Evolutionary conservation across 2,797 vertebrate genomes (phyloP).

Genomic region (Amphiprion clarkii): DNA sequence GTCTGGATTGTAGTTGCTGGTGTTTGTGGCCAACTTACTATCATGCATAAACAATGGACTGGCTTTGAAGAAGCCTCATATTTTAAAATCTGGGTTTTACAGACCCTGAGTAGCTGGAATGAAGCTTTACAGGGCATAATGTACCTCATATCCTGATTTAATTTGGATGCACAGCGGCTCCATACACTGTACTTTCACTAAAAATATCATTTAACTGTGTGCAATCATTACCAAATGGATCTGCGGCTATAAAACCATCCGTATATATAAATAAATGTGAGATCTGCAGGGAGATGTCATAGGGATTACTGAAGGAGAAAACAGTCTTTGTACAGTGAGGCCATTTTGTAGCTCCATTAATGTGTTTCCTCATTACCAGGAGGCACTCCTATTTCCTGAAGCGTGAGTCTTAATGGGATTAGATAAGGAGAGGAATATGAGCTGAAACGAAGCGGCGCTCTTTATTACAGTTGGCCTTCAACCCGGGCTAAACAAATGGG

Average conservation of each 20-base stretch:
- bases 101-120: constrained; percentile 42
- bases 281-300: constrained; percentile 38
- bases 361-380: constrained; percentile 78
- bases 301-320: constrained; percentile 59
- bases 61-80: constrained; percentile 25
- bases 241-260: constrained; percentile 31
- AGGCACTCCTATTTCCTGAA: constrained; percentile 76
- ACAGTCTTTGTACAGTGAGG: constrained; percentile 41
- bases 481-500: constrained; percentile 65
- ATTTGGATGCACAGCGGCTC: constrained; percentile 11
- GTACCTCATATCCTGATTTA: constrained; percentile 38
- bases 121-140: constrained; percentile 30
- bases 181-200: neutral
- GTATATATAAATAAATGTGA: constrained; percentile 27
- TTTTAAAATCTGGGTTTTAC: constrained; percentile 41
- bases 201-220: constrained; percentile 37
- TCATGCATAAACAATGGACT: constrained; percentile 50
- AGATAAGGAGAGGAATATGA: constrained; percentile 71
- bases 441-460: constrained; percentile 63
- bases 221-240: constrained; percentile 30
- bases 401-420: constrained; percentile 78
- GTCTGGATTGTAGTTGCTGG: neutral
- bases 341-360: constrained; percentile 69
- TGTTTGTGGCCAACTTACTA: constrained; percentile 19
- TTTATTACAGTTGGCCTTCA: constrained; percentile 74